Conservation (phyloP, 2,888 invertebrate genomes). For the Adela reaumurella region DNA sequence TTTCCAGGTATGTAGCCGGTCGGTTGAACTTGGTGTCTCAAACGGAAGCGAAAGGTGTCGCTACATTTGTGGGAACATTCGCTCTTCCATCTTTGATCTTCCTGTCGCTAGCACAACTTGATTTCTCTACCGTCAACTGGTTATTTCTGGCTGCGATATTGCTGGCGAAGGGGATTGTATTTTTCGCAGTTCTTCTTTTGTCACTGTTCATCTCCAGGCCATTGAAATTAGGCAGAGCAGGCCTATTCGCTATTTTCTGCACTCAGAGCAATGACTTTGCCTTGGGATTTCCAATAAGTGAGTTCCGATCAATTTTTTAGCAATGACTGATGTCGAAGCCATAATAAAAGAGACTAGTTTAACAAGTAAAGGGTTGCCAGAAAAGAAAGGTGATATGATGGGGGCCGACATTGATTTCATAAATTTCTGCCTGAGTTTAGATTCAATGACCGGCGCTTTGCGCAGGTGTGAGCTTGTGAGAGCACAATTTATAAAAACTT, state of each 20-base stretch:
- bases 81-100: conserved; percentile 91
- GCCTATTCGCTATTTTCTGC: conserved; percentile 90
- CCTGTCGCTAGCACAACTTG: conserved; percentile 78
- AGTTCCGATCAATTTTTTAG: conserved; percentile 29
- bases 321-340: not conserved
- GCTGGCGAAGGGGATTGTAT: conserved; percentile 81
- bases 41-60: conserved; percentile 84
- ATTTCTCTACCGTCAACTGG: conserved; percentile 87
- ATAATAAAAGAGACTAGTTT: no score
- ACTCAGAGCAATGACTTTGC: conserved; percentile 98
- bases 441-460: no score
- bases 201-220: conserved; percentile 79
- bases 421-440: no score
- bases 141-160: conserved; percentile 82
- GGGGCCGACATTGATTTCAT: no score
- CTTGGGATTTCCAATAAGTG: conserved; percentile 91
- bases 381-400: no score
- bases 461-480: no score
- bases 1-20: conserved; percentile 77
- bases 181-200: conserved; percentile 72
- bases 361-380: no score
- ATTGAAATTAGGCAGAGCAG: conserved; percentile 78
- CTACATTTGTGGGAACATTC: conserved; percentile 90
- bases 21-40: conserved; percentile 77
- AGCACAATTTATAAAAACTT: no score